A percentile compares a stretch with the other conserved stretches of the same genome.
These are phyloP conservation scores for Pollenia labialis DNA, from an alignment of 2,888 invertebrate genomes.

Conservation along the genomic window DNA sequence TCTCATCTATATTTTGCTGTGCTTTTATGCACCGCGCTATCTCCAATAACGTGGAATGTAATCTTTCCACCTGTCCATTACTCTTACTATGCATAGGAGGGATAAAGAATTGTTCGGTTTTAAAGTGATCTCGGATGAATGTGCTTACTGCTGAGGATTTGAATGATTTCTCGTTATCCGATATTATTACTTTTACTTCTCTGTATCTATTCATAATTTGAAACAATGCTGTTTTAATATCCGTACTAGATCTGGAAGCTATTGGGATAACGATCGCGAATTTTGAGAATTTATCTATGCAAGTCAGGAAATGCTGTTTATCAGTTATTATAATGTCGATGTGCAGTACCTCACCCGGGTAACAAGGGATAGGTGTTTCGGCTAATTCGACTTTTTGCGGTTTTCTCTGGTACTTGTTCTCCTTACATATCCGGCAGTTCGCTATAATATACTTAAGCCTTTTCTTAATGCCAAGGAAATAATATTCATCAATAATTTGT, in stretches of 20 bases:
- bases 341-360: too few relatives aligned
- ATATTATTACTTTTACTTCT: not conserved
- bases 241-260: constrained; percentile 33
- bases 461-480: constrained; percentile 50
- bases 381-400: constrained; percentile 26
- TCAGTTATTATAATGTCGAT: too few relatives aligned
- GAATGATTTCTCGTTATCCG: constrained; percentile 51
- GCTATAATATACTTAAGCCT: constrained; percentile 16
- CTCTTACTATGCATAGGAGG: constrained; percentile 63
- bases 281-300: constrained; percentile 65
- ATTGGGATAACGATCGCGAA: constrained; percentile 55
- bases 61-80: constrained; percentile 65
- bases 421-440: constrained; percentile 61
- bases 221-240: too few relatives aligned
- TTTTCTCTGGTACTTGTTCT: constrained; percentile 66
- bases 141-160: too few relatives aligned
- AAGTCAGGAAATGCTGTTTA: constrained; percentile 52
- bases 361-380: constrained; percentile 56
- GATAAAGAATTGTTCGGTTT: constrained; percentile 39
- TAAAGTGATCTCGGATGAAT: constrained; percentile 41
- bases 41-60: constrained; percentile 58
- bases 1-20: constrained; percentile 55
- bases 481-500: constrained; percentile 46
- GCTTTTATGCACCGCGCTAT: constrained; percentile 57
- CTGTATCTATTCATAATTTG: too few relatives aligned